Conservation (phyloP, 92 coral and sea anemone genomes). For the Phenganax marumi region DNA sequence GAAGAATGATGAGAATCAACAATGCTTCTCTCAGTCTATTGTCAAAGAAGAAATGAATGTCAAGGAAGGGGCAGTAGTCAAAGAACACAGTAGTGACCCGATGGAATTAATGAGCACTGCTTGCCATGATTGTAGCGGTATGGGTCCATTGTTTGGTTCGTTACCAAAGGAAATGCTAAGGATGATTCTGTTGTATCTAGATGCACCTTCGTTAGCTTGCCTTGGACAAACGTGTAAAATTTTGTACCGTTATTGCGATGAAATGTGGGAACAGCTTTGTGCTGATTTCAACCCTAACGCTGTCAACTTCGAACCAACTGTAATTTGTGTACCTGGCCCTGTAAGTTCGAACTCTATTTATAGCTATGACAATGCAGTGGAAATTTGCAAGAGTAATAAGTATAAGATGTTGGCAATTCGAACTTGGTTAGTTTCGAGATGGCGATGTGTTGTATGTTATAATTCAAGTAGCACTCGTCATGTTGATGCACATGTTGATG, state of each 20-base stretch:
- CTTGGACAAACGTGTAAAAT: slow-evolving; percentile 83
- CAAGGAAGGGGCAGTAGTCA: too few relatives aligned
- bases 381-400: slow-evolving; percentile 70
- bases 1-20: slow-evolving; percentile 38
- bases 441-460: slow-evolving; percentile 93
- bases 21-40: slow-evolving; percentile 71
- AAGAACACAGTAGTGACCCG: too few relatives aligned
- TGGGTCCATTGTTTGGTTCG: slow-evolving; percentile 78
- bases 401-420: slow-evolving; percentile 80
- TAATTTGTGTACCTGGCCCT: slow-evolving; percentile 83
- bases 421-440: slow-evolving; percentile 85
- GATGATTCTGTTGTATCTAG: slow-evolving; percentile 71
- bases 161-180: slow-evolving; percentile 91
- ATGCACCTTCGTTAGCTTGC: slow-evolving; percentile 88
- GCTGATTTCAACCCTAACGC: slow-evolving; percentile 51
- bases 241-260: slow-evolving; percentile 65
- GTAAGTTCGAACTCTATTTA: slow-evolving; percentile 62
- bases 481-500: slow-evolving; percentile 85
- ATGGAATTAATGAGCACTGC: too few relatives aligned
- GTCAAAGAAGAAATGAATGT: slow-evolving; percentile 52
- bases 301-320: slow-evolving; percentile 71
- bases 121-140: slow-evolving; percentile 60
- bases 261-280: slow-evolving; percentile 83
- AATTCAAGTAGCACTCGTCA: slow-evolving; percentile 72
- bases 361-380: slow-evolving; percentile 83